Percentiles rank a stretch among this genome's conserved stretches.
These are phyloP conservation scores for Mus musculus DNA, from an alignment of 2,113 vertebrate species.

Conservation along the genomic window GRCm39 chr2:70581001-70581500, in stretches of 20 bases:
- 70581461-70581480: constrained; percentile 10
- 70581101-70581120: constrained; percentile 39
- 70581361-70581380: constrained; percentile 20
- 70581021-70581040: background rate
- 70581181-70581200: background rate
- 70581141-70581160: constrained; percentile 34
- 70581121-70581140: constrained; percentile 12
- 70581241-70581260: background rate
- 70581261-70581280: no score
- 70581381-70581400: constrained; percentile 6
- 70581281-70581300: background rate
- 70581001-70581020: constrained; percentile 3
- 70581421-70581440: background rate
- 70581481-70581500: background rate
- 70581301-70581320: background rate
- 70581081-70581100: constrained; percentile 47
- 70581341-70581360: background rate
- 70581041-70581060: background rate
- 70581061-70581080: constrained; percentile 40
- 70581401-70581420: background rate
- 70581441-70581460: background rate
- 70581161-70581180: background rate
- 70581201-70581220: background rate
- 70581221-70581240: background rate
- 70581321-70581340: background rate